These are phyloP conservation scores for Cuculus canorus DNA, from an alignment of 2,797 vertebrate species.

Conservation along the genomic window DNA sequence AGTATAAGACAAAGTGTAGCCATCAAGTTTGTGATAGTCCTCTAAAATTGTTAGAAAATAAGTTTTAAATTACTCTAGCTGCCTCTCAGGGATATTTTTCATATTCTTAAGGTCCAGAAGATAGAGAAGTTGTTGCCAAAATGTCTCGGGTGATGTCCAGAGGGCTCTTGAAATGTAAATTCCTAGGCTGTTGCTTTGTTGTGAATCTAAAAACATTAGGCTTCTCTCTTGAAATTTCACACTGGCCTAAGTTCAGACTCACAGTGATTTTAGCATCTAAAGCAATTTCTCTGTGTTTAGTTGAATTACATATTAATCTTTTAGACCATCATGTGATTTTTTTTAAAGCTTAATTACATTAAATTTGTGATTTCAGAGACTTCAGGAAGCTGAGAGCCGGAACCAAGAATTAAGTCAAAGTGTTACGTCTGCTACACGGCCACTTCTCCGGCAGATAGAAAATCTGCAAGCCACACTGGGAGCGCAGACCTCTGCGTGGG, in stretches of 20 bases:
- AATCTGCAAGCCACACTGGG: slow-evolving; percentile 93
- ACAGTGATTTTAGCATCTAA: not conserved
- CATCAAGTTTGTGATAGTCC: not conserved
- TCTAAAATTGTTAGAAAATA: not conserved
- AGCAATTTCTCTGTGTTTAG: not conserved
- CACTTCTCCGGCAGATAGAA: slow-evolving; percentile 94
- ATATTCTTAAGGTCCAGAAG: not conserved
- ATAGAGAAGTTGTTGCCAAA: not conserved
- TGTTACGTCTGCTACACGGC: slow-evolving; percentile 92
- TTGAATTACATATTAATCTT: not conserved
- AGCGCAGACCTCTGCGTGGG: slow-evolving; percentile 92
- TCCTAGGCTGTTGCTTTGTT: not conserved
- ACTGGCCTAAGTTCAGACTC: not conserved
- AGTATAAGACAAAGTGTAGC: not conserved
- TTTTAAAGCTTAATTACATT: not conserved
- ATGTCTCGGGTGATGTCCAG: not conserved
- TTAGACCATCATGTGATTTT: not conserved
- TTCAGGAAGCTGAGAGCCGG: slow-evolving; percentile 92
- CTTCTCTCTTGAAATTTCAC: not conserved
- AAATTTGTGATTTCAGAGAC: slow-evolving; percentile 81
- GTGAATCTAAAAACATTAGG: not conserved
- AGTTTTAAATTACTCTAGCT: not conserved
- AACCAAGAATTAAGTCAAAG: slow-evolving; percentile 97
- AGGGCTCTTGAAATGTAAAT: not conserved
- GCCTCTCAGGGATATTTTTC: not conserved